Base-by-base conservation (phyloP, 2,888 invertebrate species). In the Pachycephus smyrnensis region DNA sequence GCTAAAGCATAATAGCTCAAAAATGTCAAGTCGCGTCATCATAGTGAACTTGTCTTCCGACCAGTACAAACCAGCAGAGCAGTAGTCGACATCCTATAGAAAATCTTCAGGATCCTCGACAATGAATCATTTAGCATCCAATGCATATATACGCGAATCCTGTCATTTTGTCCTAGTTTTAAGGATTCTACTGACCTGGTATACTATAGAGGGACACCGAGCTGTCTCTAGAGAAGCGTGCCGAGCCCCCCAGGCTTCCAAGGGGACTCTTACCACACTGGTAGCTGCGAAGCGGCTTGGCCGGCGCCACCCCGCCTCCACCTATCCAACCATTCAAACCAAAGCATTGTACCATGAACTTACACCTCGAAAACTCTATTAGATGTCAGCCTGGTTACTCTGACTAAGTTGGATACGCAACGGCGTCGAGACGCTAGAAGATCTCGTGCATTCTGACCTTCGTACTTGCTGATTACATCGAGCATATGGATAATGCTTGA, bases 261-360 rank as follows among this genome's bases (percentile, higher is more conserved):
- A 92, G 90, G 92, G 90, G 90, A 88, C 89, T 90, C 86, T 90
- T 90, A 86, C 86, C 89, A 85, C 93, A 92, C 91, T 93, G 92
- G 92, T 93, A 94, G 89, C 93, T 93, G 89, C 94, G 93, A 90
- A 94, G 93, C 88, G 94, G 94, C 92, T 94, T 94, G 89, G 93
- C 93, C 90, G 94, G 94, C 89, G 93, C 93, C 92, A 88, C 89
- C 85, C 88, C 91, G 87, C 89, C 90, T 87, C 88, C 88, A 90
- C 90, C 90, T 90, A 88, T 88, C 88, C 88, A 88, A 80, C 87
- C 89, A 89, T 88, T 87, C 83, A 87, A 88, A 89, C 86, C 82
- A 89, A 86, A 89, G 86, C 86, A 87, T 78, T 78, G 78, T 78
- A 86, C 40, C 40, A 55, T 55, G 55, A 55, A 55, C 55, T 55